These are phyloP conservation scores for Emmelina monodactyla DNA, from an alignment of 2,888 invertebrate genomes.

Conservation along the genomic window DNA sequence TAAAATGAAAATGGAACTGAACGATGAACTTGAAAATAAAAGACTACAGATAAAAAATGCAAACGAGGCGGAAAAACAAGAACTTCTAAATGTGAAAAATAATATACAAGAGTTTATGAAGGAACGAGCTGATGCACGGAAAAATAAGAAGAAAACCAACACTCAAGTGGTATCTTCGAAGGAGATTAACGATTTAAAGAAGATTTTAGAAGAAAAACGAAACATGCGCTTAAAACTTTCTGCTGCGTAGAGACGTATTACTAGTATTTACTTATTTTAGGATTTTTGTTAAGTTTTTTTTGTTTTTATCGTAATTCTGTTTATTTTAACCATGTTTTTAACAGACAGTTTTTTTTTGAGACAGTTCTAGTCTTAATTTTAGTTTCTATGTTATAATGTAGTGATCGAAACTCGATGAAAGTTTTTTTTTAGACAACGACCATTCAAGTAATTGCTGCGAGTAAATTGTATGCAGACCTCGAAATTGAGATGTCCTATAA, in stretches of 20 bases:
- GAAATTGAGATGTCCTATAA: no score
- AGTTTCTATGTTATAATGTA: no score
- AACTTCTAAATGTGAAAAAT: conserved; percentile 51
- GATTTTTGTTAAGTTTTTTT: no score
- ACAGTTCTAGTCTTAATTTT: no score
- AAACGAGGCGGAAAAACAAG: conserved; percentile 45
- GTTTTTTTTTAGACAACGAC: no score
- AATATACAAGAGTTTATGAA: conserved; percentile 40
- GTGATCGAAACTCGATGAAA: no score
- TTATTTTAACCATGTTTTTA: no score
- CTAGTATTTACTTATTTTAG: no score
- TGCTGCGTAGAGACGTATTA: background rate
- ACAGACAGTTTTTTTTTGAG: no score
- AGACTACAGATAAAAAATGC: conserved; percentile 43
- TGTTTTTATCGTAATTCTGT: no score
- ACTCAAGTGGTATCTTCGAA: conserved; percentile 26
- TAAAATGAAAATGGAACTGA: conserved; percentile 52
- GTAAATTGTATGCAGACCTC: no score
- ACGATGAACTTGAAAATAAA: conserved; percentile 61
- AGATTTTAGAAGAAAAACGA: conserved; percentile 54
- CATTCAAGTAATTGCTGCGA: no score
- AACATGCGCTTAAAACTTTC: conserved; percentile 33
- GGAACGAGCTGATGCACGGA: conserved; percentile 31
- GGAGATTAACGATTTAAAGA: conserved; percentile 54
- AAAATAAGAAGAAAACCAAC: conserved; percentile 27